A percentile compares a stretch with the other conserved stretches of the same genome.
Evolutionary conservation across 2,888 invertebrate genomes (phyloP).

Genomic region (Escarpia spicata): DNA sequence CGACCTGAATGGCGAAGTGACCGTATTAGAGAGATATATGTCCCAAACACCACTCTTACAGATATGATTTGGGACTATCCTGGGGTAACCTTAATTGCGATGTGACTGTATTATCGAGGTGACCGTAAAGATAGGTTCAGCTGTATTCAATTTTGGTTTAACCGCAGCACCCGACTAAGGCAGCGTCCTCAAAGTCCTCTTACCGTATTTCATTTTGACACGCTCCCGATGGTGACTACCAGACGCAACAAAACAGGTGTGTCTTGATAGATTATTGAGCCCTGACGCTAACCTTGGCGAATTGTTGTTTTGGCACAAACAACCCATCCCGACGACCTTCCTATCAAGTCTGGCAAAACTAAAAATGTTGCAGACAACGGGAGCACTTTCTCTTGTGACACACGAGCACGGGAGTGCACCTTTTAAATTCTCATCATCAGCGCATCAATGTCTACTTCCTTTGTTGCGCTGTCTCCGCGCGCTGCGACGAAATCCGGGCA

Average conservation of each 20-base stretch:
- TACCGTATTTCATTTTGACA: neutral
- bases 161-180: neutral
- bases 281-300: neutral
- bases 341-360: neutral
- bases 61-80: too few relatives aligned
- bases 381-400: neutral
- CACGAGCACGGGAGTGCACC: neutral
- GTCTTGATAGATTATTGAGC: neutral
- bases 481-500: neutral
- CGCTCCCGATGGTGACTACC: neutral
- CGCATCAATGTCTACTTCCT: neutral
- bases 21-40: too few relatives aligned
- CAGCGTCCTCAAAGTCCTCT: neutral
- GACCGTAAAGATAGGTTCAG: too few relatives aligned
- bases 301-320: neutral
- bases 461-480: neutral
- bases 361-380: neutral
- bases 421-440: conserved; percentile 10
- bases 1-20: too few relatives aligned
- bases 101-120: too few relatives aligned
- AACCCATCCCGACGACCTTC: neutral
- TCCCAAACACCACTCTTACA: too few relatives aligned
- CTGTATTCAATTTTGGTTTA: too few relatives aligned
- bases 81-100: too few relatives aligned
- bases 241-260: neutral